A percentile compares a stretch with the other conserved stretches of the same genome.
Conservation (phyloP, 2,888 invertebrate species). For the Leucophora obtusa region DNA sequence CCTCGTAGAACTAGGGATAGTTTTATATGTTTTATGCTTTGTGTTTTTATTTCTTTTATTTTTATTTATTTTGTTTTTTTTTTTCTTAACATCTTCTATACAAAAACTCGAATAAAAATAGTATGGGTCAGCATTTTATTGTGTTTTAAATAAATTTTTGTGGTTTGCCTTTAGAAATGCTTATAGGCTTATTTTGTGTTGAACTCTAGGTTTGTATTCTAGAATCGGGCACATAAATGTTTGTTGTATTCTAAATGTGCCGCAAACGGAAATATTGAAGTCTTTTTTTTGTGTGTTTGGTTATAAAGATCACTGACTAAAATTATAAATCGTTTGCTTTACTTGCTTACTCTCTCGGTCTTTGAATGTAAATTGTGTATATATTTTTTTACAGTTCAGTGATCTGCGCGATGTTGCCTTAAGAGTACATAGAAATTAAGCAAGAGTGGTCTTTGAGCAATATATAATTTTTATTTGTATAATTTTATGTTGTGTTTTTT, state of each 20-base stretch:
- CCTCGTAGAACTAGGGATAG: too few relatives aligned
- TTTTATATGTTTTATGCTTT: too few relatives aligned
- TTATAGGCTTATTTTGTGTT: constrained; percentile 11
- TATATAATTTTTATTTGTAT: constrained; percentile 11
- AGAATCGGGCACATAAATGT: background rate
- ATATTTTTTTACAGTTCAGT: constrained; percentile 67
- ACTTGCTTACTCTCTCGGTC: constrained; percentile 19
- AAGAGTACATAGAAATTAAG: constrained; percentile 55
- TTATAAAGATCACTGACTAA: constrained; percentile 46
- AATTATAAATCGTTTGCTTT: constrained; percentile 32
- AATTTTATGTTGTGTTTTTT: constrained; percentile 19
- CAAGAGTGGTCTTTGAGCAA: constrained; percentile 31
- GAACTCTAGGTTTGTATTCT: constrained; percentile 7
- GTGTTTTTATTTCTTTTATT: constrained; percentile 6
- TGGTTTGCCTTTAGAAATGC: constrained; percentile 25
- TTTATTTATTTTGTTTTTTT: background rate
- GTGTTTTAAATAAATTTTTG: constrained; percentile 30
- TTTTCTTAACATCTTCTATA: constrained; percentile 32
- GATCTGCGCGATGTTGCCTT: constrained; percentile 70
- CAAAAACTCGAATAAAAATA: constrained; percentile 29
- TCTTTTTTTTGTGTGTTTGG: constrained; percentile 24
- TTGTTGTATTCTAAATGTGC: too few relatives aligned
- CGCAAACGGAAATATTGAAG: constrained; percentile 46
- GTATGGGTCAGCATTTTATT: constrained; percentile 46
- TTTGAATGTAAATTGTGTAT: constrained; percentile 38